A percentile compares a stretch with the other conserved stretches of the same genome.
These are phyloP conservation scores for Acipenser oxyrinchus DNA, from an alignment of 2,797 vertebrate species.

Conservation along the genomic window DNA sequence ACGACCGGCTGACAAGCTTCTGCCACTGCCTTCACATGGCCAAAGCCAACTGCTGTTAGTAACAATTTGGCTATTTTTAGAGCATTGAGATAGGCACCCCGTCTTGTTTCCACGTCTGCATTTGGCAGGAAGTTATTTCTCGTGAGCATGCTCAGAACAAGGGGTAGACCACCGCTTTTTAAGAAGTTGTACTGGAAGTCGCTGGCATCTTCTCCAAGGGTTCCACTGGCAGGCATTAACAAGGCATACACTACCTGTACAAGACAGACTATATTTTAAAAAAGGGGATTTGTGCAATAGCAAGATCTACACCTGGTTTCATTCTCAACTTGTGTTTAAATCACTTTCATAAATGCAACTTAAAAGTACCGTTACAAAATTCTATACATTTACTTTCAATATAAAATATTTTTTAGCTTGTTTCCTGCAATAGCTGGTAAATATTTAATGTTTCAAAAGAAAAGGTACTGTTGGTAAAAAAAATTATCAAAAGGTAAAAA, in stretches of 20 bases:
- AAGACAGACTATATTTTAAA: background rate
- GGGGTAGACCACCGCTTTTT: slow-evolving; percentile 90
- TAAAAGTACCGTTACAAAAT: no score
- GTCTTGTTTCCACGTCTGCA: slow-evolving; percentile 94
- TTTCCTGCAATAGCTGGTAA: no score
- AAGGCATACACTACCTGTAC: slow-evolving; percentile 93
- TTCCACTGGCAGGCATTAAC: slow-evolving; percentile 97
- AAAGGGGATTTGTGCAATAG: no score
- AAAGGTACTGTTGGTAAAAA: no score
- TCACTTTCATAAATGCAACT: no score
- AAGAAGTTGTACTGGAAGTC: slow-evolving; percentile 98
- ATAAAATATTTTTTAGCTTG: no score
- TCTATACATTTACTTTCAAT: no score
- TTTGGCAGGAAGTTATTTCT: slow-evolving; percentile 98
- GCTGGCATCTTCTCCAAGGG: slow-evolving; percentile 90
- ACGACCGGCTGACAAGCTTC: slow-evolving; percentile 92
- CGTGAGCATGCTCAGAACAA: slow-evolving; percentile 96
- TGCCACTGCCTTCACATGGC: slow-evolving; percentile 93
- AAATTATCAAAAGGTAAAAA: no score
- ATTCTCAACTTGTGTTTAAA: no score
- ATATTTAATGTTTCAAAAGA: background rate
- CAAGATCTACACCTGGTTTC: no score
- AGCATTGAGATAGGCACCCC: slow-evolving; percentile 93
- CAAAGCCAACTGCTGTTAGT: slow-evolving; percentile 91
- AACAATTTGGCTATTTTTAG: slow-evolving; percentile 96